Evolutionary conservation across 1,140 invertebrate species (phyloP).

Genomic region (Drosophila tani): DNA sequence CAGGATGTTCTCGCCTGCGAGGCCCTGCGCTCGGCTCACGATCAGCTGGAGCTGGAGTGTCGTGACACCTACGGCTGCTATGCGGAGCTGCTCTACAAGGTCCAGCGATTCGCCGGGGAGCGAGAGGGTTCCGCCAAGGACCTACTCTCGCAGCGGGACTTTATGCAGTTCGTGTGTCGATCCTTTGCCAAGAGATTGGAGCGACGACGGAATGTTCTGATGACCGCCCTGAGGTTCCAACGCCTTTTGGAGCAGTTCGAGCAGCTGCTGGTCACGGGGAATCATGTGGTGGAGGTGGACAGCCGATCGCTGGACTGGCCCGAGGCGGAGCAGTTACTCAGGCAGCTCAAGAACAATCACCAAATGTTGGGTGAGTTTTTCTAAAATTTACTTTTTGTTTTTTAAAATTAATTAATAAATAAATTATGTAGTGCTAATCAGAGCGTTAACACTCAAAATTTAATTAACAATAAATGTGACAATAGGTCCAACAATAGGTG

Average conservation of each 20-base stretch:
- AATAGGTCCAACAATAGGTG: not conserved
- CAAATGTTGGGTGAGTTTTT: conserved; percentile 85
- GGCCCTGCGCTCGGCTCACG: conserved; percentile 89
- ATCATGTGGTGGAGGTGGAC: conserved; percentile 70
- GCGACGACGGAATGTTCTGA: conserved; percentile 90
- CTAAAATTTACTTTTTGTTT: too few relatives aligned
- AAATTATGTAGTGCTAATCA: not conserved
- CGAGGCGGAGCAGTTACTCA: conserved; percentile 86
- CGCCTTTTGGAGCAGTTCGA: conserved; percentile 91
- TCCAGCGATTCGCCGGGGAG: conserved; percentile 86
- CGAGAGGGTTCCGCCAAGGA: conserved; percentile 85
- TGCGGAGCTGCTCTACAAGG: conserved; percentile 90
- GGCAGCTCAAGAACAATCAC: conserved; percentile 87
- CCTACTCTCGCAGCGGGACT: conserved; percentile 89
- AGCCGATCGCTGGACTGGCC: conserved; percentile 86
- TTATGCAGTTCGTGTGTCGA: conserved; percentile 93
- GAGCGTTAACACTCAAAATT: conserved; percentile 2
- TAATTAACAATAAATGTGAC: not conserved
- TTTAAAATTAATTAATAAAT: not conserved
- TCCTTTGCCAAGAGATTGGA: conserved; percentile 92
- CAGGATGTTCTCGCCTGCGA: conserved; percentile 90
- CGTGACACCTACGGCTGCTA: conserved; percentile 91
- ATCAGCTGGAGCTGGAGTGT: conserved; percentile 91
- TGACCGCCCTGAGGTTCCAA: conserved; percentile 91
- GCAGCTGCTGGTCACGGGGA: conserved; percentile 87